Percentiles rank a stretch among this genome's conserved stretches.
Evolutionary conservation across 2,113 vertebrate genomes (phyloP).

Genomic region (Spilogale gracilis): DNA sequence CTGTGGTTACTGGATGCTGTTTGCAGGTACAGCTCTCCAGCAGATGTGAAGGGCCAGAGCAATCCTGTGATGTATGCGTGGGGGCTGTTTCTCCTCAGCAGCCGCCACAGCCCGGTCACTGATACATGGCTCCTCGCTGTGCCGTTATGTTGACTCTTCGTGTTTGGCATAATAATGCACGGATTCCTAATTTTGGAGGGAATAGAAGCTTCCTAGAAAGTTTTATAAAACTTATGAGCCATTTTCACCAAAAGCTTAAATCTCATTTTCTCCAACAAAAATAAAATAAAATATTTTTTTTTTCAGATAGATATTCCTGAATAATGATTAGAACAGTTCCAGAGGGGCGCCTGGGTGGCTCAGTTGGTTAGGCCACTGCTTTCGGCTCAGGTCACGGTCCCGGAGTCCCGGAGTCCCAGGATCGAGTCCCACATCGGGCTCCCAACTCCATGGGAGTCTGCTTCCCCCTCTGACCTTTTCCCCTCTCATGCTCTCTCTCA

Average conservation of each 20-base stretch:
- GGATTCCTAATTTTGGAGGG: not conserved
- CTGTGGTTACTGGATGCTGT: slow-evolving; percentile 87
- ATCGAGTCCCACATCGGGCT: too few relatives aligned
- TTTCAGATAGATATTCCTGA: not conserved
- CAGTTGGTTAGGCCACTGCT: too few relatives aligned
- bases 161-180: not conserved
- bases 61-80: slow-evolving; percentile 87
- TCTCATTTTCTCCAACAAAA: slow-evolving; percentile 13
- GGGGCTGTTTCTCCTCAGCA: slow-evolving; percentile 76
- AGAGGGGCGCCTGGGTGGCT: not conserved
- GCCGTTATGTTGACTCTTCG: not conserved
- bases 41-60: slow-evolving; percentile 84
- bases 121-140: slow-evolving; percentile 75
- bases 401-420: too few relatives aligned
- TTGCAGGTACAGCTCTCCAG: slow-evolving; percentile 81
- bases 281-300: not conserved
- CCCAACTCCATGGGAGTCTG: too few relatives aligned
- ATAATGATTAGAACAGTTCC: not conserved
- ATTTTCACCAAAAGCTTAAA: not conserved
- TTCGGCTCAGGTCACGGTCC: too few relatives aligned
- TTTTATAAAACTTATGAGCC: not conserved
- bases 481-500: too few relatives aligned
- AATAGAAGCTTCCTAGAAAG: not conserved
- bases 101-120: slow-evolving; percentile 87
- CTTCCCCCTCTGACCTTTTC: too few relatives aligned